Percentiles rank a stretch among this genome's conserved stretches.
Conservation (phyloP, 2,113 vertebrate genomes). For the Pontoporia blainvillei region DNA sequence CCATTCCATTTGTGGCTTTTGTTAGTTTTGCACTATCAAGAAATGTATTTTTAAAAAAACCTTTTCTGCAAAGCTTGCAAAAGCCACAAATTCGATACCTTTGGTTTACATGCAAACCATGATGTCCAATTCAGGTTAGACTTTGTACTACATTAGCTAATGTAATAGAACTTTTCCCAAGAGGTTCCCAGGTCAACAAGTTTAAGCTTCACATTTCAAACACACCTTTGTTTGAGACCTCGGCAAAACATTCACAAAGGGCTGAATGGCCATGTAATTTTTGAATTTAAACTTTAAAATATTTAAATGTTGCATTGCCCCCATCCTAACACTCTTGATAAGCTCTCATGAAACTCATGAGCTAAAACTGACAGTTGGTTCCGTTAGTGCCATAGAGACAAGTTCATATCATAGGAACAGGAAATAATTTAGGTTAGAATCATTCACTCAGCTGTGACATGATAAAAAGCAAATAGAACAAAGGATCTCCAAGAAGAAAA, state of each 20-base stretch:
- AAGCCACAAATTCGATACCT: slow-evolving; percentile 78
- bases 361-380: slow-evolving; percentile 12
- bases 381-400: slow-evolving; percentile 24
- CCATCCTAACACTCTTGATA: background rate
- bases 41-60: slow-evolving; percentile 67
- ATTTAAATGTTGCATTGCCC: slow-evolving; percentile 59
- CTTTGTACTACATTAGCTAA: slow-evolving; percentile 81
- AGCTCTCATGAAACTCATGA: slow-evolving; percentile 21
- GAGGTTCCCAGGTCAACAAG: slow-evolving; percentile 75
- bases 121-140: slow-evolving; percentile 71
- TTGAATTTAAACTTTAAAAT: slow-evolving; percentile 74
- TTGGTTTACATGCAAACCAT: slow-evolving; percentile 68
- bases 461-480: background rate
- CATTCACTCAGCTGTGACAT: slow-evolving; percentile 24
- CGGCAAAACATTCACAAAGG: slow-evolving; percentile 69
- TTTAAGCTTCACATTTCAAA: slow-evolving; percentile 78
- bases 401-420: background rate
- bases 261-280: slow-evolving; percentile 51
- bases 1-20: slow-evolving; percentile 79
- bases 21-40: slow-evolving; percentile 77
- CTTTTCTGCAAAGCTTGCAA: slow-evolving; percentile 77
- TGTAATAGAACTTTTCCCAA: slow-evolving; percentile 78
- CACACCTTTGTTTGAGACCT: slow-evolving; percentile 72
- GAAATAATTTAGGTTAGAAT: slow-evolving; percentile 1
- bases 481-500: background rate